phyloP scores from a whole-genome alignment of 2,113 vertebrate genomes.

The Percopsis transmontana region DNA sequence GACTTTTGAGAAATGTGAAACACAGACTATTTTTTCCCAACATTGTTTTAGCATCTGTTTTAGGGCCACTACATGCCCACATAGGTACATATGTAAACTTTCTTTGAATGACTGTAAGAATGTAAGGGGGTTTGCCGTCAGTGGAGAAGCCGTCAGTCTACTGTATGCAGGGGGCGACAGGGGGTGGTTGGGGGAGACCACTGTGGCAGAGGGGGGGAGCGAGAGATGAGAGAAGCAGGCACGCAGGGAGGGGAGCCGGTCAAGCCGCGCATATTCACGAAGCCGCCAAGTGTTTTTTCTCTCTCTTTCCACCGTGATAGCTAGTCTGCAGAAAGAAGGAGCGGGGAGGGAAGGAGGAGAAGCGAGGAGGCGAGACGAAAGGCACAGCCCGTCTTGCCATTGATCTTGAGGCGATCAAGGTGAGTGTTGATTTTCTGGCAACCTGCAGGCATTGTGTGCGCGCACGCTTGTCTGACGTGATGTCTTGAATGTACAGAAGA shows the following conservation, averaged over 20 bases:
- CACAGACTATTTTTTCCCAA: too few species aligned
- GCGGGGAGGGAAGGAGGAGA: not conserved
- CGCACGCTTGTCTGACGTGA: conserved; percentile 29
- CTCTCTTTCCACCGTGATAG: conserved; percentile 46
- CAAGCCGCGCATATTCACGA: conserved; percentile 62
- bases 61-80: not conserved
- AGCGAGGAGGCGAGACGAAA: conserved; percentile 43
- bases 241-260: conserved; percentile 48
- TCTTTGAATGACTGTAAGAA: conserved; percentile 42
- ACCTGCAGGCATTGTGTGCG: conserved; percentile 39
- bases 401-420: conserved; percentile 71
- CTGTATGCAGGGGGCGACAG: conserved; percentile 37
- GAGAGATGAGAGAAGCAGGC: conserved; percentile 20
- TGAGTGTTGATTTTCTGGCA: conserved; percentile 57
- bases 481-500: not conserved
- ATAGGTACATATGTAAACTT: conserved; percentile 2
- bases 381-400: conserved; percentile 54
- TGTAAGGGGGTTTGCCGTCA: conserved; percentile 59
- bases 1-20: too few species aligned
- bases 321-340: conserved; percentile 24
- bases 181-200: conserved; percentile 62
- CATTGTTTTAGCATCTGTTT: too few species aligned
- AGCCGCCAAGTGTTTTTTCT: conserved; percentile 47
- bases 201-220: conserved; percentile 46
- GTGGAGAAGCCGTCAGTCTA: conserved; percentile 48